Conservation (phyloP, 2,113 vertebrate genomes). For the Alligator mississippiensis region DNA sequence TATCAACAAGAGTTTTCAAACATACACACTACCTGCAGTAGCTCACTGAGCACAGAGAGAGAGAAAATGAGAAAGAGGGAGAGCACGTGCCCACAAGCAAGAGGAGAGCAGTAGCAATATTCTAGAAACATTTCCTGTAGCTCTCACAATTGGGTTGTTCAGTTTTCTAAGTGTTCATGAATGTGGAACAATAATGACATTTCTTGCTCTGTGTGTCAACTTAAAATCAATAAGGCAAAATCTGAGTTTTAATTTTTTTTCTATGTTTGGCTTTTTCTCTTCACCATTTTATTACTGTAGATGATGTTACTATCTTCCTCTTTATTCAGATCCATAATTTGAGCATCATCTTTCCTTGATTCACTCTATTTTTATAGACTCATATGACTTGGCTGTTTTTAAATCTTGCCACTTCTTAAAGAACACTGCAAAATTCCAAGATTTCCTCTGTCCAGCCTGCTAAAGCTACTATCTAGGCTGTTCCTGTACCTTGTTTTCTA, state of each 20-base stretch:
- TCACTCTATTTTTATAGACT: not conserved
- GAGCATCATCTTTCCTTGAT: not conserved
- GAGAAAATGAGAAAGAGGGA: not conserved
- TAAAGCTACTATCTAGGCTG: not conserved
- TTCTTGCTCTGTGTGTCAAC: slow-evolving; percentile 3
- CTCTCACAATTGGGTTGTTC: not conserved
- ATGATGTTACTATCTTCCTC: slow-evolving; percentile 40
- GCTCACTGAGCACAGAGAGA: not conserved
- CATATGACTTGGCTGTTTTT: not conserved
- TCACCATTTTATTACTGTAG: not conserved
- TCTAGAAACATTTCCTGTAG: not conserved
- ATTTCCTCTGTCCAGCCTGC: slow-evolving; percentile 17
- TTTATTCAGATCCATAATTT: not conserved
- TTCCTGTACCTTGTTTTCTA: not conserved
- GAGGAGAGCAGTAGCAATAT: not conserved
- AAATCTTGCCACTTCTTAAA: slow-evolving; percentile 1
- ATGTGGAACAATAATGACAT: not conserved
- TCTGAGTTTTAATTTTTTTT: not conserved
- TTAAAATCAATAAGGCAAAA: not conserved
- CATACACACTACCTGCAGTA: not conserved
- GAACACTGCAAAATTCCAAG: slow-evolving; percentile 16
- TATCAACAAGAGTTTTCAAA: not conserved
- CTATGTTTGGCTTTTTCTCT: not conserved
- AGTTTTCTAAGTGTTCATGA: not conserved
- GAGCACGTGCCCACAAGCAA: not conserved